Conservation (phyloP, 2,113 vertebrate species). For the Vombatus ursinus region DNA sequence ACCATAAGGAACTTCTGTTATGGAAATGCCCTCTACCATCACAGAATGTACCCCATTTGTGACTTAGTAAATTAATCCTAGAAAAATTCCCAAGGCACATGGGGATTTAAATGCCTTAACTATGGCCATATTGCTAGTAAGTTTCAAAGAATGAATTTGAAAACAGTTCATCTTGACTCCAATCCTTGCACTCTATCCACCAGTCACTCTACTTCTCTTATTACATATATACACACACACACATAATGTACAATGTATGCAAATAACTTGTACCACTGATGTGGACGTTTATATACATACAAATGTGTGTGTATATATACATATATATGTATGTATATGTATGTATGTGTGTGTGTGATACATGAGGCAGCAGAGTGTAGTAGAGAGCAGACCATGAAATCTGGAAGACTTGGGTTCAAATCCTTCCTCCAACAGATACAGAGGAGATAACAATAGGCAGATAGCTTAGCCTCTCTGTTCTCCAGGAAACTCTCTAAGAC, state of each 20-base stretch:
- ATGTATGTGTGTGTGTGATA: not conserved
- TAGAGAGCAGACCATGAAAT: not conserved
- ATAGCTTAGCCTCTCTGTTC: not conserved
- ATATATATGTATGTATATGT: too few species aligned
- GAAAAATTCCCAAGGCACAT: not conserved
- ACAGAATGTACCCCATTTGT: not conserved
- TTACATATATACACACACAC: not conserved
- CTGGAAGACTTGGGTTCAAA: not conserved
- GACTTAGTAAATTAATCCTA: not conserved
- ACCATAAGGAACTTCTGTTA: not conserved
- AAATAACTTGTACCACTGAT: too few species aligned
- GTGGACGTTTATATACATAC: too few species aligned
- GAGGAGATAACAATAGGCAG: not conserved
- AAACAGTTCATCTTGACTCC: not conserved
- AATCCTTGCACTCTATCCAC: not conserved
- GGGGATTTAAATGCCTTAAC: not conserved
- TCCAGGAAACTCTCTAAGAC: not conserved
- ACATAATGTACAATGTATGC: too few species aligned
- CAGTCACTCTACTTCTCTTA: not conserved
- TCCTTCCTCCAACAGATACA: not conserved
- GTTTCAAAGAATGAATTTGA: not conserved
- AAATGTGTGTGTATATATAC: too few species aligned
- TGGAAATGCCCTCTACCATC: not conserved
- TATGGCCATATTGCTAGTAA: not conserved
- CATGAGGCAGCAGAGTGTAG: not conserved